Conservation (phyloP, 2,888 invertebrate genomes). For the Drosophila lacicola region DNA sequence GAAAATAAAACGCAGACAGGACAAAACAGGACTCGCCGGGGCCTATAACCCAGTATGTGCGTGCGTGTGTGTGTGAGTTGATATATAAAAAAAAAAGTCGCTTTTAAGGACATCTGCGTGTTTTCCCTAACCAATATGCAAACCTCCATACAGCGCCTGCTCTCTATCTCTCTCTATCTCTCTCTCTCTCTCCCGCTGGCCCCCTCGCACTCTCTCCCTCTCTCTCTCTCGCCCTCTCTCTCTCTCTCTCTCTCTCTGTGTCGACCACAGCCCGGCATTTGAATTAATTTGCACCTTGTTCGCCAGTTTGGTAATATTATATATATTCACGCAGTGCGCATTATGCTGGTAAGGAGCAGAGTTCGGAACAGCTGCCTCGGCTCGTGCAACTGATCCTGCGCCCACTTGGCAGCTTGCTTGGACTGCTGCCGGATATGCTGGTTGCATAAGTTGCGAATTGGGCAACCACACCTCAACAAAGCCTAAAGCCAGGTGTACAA, state of each 20-base stretch:
- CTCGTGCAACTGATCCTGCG: conserved; percentile 2
- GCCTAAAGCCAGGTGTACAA: conserved; percentile 1
- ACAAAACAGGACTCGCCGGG: conserved; percentile 51
- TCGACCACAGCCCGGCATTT: conserved; percentile 66
- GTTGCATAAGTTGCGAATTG: conserved; percentile 7
- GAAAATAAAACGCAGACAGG: conserved; percentile 54
- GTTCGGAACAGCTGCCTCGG: conserved; percentile 32
- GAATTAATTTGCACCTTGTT: conserved; percentile 81
- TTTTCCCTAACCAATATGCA: conserved; percentile 63
- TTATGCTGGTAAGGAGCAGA: conserved; percentile 49
- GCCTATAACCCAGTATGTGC: conserved; percentile 21
- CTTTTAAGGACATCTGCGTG: conserved; percentile 83
- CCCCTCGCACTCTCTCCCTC: neutral
- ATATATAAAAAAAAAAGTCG: conserved; percentile 54
- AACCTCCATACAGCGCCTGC: conserved; percentile 34
- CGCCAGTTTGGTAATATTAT: conserved; percentile 66
- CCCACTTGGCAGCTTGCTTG: conserved; percentile 11
- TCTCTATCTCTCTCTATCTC: conserved; percentile 17
- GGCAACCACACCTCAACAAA: too few species aligned
- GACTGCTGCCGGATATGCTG: conserved; percentile 29
- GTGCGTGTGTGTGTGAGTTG: conserved; percentile 22
- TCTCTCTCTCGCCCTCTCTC: conserved; percentile 8
- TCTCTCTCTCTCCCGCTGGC: neutral
- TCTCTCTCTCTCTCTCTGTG: neutral
- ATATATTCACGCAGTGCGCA: conserved; percentile 20